Base-by-base conservation (phyloP, 1,140 invertebrate genomes). In the Bombus sibiricus region DNA sequence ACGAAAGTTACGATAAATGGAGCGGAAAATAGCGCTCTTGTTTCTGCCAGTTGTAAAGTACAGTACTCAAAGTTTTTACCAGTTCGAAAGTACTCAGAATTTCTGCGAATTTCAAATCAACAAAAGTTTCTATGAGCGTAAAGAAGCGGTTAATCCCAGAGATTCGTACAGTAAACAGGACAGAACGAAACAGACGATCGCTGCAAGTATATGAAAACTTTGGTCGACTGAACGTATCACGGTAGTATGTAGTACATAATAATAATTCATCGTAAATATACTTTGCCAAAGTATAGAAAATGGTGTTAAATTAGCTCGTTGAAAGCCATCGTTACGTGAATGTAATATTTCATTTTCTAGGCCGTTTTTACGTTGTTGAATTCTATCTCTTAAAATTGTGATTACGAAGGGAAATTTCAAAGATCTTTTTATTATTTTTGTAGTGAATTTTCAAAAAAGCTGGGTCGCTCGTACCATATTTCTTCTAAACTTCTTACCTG, bases 1-100 rank as follows among this genome's bases (percentile, higher is more conserved):
- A 37, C 39, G 73, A 75, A 75, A 75, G 73, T 75, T 34, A 15
- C 25, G 18, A 41, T 28, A 75, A 75, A 37, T 75, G 32, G 73
- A 75, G 47, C 73, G 47, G 22, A 34, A 75, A 75, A 32, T 28
- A 37, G 25, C 57, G 15, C 5, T 75, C 73, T 37, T 57, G n/a
- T 75, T 57, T 75, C 47, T 75, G 9, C 47, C 4, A 15, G 3
- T 75, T 75, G 9, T 74, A 74, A 47, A 74, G 12, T 47, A 53
- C 18, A 53, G 22, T 47, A 53, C 10, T 62, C 59, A n/a, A 13
- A 39, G 37, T 10, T 68, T 66, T 66, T 66, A n/a, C 12, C 62
- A n/a, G 62, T n/a, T n/a, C 12, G 62, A n/a, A 64, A 64, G 47
- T 53, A 53, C 47, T 53, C 47, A 2, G 47, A 53, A 53, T 53